A percentile compares a stretch with the other conserved stretches of the same genome.
These are phyloP conservation scores for Oncorhynchus clarkii DNA, from an alignment of 2,113 vertebrate species.

Conservation along the genomic window DNA sequence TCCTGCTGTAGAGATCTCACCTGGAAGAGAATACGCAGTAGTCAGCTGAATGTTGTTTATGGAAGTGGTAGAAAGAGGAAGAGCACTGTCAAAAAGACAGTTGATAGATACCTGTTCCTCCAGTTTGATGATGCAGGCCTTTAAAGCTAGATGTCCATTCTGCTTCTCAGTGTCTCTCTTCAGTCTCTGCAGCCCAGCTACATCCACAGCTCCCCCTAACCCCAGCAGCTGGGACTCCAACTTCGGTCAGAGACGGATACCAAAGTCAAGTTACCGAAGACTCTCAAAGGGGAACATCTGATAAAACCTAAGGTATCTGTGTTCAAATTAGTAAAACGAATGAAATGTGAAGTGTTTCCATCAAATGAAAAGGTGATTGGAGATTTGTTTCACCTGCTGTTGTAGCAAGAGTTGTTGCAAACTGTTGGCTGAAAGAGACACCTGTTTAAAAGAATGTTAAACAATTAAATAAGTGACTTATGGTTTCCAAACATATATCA, in stretches of 20 bases:
- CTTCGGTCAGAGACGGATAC: constrained; percentile 42
- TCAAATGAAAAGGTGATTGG: background rate
- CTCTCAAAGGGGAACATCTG: background rate
- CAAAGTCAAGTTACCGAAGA: background rate
- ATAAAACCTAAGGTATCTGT: background rate
- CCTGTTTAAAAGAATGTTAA: constrained; percentile 32
- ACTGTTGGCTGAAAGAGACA: constrained; percentile 21
- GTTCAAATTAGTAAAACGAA: background rate
- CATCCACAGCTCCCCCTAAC: constrained; percentile 44
- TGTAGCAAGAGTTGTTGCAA: constrained; percentile 63
- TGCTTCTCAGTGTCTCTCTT: constrained; percentile 51
- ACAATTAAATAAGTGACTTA: background rate
- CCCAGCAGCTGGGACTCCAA: constrained; percentile 63
- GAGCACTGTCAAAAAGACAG: background rate
- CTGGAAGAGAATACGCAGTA: constrained; percentile 54
- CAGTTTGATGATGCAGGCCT: constrained; percentile 71
- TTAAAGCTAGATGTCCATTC: constrained; percentile 57
- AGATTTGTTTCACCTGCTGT: constrained; percentile 59
- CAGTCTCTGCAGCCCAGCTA: constrained; percentile 40
- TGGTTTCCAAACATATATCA: background rate
- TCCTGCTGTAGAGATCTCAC: constrained; percentile 80
- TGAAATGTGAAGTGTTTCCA: background rate
- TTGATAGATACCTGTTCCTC: constrained; percentile 77
- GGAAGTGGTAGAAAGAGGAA: background rate
- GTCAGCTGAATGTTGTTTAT: background rate